These are phyloP conservation scores for Laticauda colubrina DNA, from an alignment of 2,113 vertebrate species.

Conservation along the genomic window DNA sequence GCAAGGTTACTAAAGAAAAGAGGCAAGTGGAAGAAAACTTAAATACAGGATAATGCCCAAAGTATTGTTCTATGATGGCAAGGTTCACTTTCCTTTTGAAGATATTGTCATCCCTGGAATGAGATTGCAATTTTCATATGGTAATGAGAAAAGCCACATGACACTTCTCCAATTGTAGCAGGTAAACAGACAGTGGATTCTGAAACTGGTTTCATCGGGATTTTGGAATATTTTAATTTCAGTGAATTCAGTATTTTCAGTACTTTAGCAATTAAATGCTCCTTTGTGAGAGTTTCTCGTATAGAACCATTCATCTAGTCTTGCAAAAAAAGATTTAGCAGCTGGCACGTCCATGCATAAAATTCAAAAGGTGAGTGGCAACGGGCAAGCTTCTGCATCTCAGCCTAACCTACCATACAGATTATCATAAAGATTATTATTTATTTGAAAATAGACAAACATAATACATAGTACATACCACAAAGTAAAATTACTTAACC, in stretches of 20 bases:
- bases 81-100: neutral
- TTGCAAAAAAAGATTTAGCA: neutral
- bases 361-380: neutral
- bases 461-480: neutral
- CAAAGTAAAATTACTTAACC: neutral
- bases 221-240: neutral
- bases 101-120: neutral
- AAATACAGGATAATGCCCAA: neutral
- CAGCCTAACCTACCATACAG: neutral
- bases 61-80: neutral
- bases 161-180: neutral
- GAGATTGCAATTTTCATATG: neutral
- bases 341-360: neutral
- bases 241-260: neutral
- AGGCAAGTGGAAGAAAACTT: neutral
- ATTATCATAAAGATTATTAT: neutral
- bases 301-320: neutral
- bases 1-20: neutral
- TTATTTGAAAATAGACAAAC: neutral
- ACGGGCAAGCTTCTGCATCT: neutral
- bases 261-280: neutral
- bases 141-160: neutral
- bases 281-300: neutral
- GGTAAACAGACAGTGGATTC: neutral
- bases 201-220: neutral